Evolutionary conservation across 1,140 invertebrate genomes (phyloP), one percentile per base, ranked within the genome.

Genomic region (Drosophila tsacasi): DNA sequence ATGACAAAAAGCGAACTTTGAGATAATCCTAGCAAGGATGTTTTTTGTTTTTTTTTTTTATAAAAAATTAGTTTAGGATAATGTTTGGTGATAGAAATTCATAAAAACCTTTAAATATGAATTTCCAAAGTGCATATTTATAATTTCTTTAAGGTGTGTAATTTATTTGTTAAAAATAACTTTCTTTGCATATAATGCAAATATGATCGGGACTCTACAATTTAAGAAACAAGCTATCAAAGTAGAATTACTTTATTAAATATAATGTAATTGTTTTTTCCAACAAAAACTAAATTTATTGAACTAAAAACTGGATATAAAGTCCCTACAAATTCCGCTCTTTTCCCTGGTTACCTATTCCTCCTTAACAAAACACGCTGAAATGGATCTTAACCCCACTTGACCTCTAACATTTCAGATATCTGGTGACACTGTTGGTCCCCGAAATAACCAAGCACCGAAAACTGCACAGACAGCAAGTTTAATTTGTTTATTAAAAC

Each of bases 401-500:
- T 71, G 64, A 39, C 30, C 49, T 39, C 39, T 12, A 46, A 68
- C 39, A 52, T 35, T 30, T 35, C 4, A 17, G 32, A 27, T 69
- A 32, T 68, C 64, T 71, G 15, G 64, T 57, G 49, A 55, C 57
- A 52, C 65, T 59, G 57, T 71, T 27, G 39, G 30, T 42, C 25
- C 40, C 50, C 50, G 15, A 58, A 58, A 64, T 67, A 75, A 67
- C 27, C 40, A 57, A 62, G 59, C 47, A 54, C 52, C 40, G 30
- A 78, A 84, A 79, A 68, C 85, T 75, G 58, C 73, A 78, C 73
- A 80, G 74, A 71, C 80, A 71, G 81, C 84, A 89, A 89, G 77
- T 89, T 90, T 81, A 89, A 89, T 89, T 89, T 89, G 81, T 89
- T 89, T 90, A 89, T 89, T 90, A 89, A 74, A 89, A 89, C 82